Base-by-base conservation (phyloP, 2,797 vertebrate genomes). In the Kryptopterus vitreolus region DNA sequence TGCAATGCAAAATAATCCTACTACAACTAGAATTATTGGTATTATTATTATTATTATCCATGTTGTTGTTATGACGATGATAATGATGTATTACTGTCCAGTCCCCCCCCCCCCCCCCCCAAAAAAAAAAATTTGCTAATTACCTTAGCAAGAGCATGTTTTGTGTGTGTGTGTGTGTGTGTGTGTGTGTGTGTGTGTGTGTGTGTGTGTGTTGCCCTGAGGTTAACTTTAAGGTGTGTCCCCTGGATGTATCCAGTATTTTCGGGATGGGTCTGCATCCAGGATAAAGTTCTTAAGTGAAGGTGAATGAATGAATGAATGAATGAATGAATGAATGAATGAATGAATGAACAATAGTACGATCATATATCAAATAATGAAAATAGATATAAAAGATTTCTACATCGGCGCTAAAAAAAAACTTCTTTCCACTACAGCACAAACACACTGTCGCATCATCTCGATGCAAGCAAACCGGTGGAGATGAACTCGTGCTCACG, bases 131-230 rank as follows among this genome's bases (percentile, higher is more conserved):
- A n/a, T n/a, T n/a, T n/a, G n/a, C n/a, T n/a, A n/a, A n/a, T n/a
- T n/a, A 43, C 38, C 38, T 38, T 4, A 38, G 35, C 35, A 3
- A n/a, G n/a, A n/a, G n/a, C n/a, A n/a, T n/a, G n/a, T n/a, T n/a
- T n/a, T n/a, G 7, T 13, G 9, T 31, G 26, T 63, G 29, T 1
- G 11, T 65, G 33, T 29, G 18, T 43, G 13, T 31, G 65, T 46
- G 38, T 68, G 65, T 46, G 7, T 24, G 22, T 68, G 65, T 46
- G 38, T 68, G 65, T 68, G 65, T 68, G 22, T 68, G 65, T 66
- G 20, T 43, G 38, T 43, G 38, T 43, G 38, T 43, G 38, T 43
- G 38, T 43, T 61, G 26, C 12, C 15, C 58, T 61, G 26, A 61
- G 26, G 18, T 61, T 26, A 29, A 61, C 26, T 61, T 15, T 2